Evolutionary conservation across 2,888 invertebrate genomes (phyloP).

Genomic region (Nasonovia ribisnigri): DNA sequence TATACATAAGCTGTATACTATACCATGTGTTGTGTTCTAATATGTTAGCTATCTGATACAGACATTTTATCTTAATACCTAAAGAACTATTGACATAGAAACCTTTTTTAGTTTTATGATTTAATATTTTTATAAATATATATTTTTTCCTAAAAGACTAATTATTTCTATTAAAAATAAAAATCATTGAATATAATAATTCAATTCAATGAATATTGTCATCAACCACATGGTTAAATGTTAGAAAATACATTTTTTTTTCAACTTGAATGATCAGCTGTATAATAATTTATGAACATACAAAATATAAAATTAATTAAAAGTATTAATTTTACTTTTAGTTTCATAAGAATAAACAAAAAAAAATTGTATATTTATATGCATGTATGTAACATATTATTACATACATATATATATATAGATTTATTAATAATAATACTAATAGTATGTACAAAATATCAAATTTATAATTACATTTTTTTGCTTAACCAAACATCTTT

Average conservation of each 20-base stretch:
- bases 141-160: slow-evolving; percentile 58
- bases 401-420: slow-evolving; percentile 46
- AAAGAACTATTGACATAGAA: slow-evolving; percentile 39
- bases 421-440: slow-evolving; percentile 55
- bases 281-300: slow-evolving; percentile 60
- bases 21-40: slow-evolving; percentile 58
- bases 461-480: slow-evolving; percentile 60
- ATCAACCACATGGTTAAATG: slow-evolving; percentile 43
- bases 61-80: slow-evolving; percentile 33
- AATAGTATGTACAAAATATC: slow-evolving; percentile 64
- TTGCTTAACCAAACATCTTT: slow-evolving; percentile 64
- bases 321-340: slow-evolving; percentile 58
- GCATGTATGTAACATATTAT: slow-evolving; percentile 43
- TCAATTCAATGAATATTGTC: slow-evolving; percentile 31
- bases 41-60: slow-evolving; percentile 46
- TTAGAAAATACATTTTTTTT: slow-evolving; percentile 55
- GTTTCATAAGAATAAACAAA: slow-evolving; percentile 41
- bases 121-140: slow-evolving; percentile 61
- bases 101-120: slow-evolving; percentile 56
- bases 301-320: slow-evolving; percentile 56
- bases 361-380: slow-evolving; percentile 35
- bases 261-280: slow-evolving; percentile 43
- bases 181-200: slow-evolving; percentile 23
- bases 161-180: slow-evolving; percentile 52
- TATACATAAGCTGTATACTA: slow-evolving; percentile 56